These are phyloP conservation scores for Drosophila bunnanda DNA, from an alignment of 2,888 invertebrate species.

Conservation along the genomic window DNA sequence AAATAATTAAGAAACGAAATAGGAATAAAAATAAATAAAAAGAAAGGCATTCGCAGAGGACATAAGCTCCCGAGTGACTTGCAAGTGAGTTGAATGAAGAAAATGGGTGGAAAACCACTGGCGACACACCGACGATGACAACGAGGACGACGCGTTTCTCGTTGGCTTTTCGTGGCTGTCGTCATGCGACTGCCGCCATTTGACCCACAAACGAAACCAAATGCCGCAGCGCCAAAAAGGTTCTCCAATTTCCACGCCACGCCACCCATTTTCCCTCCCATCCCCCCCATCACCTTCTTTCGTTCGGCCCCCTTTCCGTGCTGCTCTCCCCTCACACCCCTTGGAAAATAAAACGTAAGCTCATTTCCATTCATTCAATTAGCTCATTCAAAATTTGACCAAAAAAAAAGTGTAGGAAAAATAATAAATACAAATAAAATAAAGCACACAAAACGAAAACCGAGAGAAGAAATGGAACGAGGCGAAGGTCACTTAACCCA, in stretches of 20 bases:
- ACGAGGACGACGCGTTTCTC: slow-evolving; percentile 34
- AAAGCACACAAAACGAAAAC: slow-evolving; percentile 6
- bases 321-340: neutral
- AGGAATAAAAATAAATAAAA: slow-evolving; percentile 32
- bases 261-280: neutral
- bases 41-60: slow-evolving; percentile 21
- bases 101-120: slow-evolving; percentile 8
- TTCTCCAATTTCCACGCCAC: slow-evolving; percentile 10
- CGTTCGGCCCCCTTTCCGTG: neutral
- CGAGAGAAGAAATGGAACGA: neutral
- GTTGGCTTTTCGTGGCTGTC: slow-evolving; percentile 29
- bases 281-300: too few species aligned
- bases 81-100: neutral
- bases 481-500: slow-evolving; percentile 26
- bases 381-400: slow-evolving; percentile 39
- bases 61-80: slow-evolving; percentile 14
- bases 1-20: slow-evolving; percentile 3
- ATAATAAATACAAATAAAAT: slow-evolving; percentile 11
- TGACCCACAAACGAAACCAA: slow-evolving; percentile 70
- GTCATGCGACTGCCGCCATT: slow-evolving; percentile 56
- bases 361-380: slow-evolving; percentile 49
- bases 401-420: slow-evolving; percentile 13
- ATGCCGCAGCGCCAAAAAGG: slow-evolving; percentile 45
- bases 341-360: slow-evolving; percentile 11
- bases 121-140: slow-evolving; percentile 36